Evolutionary conservation across 2,113 vertebrate species (phyloP).

Genomic region (Alexandromys fortis): DNA sequence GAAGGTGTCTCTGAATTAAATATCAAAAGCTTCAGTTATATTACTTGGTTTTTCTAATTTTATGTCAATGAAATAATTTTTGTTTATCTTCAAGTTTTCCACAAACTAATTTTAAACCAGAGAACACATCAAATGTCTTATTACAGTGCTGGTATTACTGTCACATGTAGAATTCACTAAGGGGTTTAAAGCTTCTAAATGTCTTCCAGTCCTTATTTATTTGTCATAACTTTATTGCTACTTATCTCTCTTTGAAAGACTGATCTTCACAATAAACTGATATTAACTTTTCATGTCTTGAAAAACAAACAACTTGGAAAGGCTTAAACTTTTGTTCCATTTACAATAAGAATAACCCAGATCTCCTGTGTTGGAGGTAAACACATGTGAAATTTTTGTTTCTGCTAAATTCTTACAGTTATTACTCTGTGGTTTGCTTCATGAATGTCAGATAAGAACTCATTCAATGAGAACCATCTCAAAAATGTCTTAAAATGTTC

Average conservation of each 20-base stretch:
- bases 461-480: slow-evolving; percentile 77
- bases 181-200: not conserved
- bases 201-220: not conserved
- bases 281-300: not conserved
- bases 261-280: not conserved
- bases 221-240: not conserved
- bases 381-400: slow-evolving; percentile 74
- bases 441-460: slow-evolving; percentile 84
- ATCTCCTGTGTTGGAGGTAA: slow-evolving; percentile 47
- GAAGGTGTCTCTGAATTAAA: not conserved
- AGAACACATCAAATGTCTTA: not conserved
- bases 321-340: slow-evolving; percentile 64
- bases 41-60: not conserved
- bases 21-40: not conserved
- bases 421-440: slow-evolving; percentile 84
- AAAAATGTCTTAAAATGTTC: slow-evolving; percentile 74
- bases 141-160: not conserved
- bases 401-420: slow-evolving; percentile 78
- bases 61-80: not conserved
- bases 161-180: not conserved
- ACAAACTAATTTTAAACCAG: slow-evolving; percentile 3
- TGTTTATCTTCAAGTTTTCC: not conserved
- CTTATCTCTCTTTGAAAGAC: not conserved
- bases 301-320: slow-evolving; percentile 26
- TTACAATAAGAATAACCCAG: slow-evolving; percentile 62